Evolutionary conservation across 2,888 invertebrate genomes (phyloP), one percentile per base, ranked within the genome.

Genomic region (Aporophyla lueneburgensis): DNA sequence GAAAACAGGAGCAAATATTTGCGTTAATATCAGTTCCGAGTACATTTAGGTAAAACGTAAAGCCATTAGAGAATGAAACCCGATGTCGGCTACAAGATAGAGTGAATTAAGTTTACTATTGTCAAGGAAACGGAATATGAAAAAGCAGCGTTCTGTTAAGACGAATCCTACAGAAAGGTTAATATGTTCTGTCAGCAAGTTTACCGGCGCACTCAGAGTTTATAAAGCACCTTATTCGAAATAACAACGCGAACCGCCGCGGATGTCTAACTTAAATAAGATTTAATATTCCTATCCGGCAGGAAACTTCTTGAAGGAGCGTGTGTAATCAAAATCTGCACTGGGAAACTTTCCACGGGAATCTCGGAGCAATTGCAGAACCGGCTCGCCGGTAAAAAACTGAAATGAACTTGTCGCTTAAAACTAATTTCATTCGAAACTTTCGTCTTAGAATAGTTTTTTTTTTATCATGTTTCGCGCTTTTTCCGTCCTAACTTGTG

Each of bases 281-380:
- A 96, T 96, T 96, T 96, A 96, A 96, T 96, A 96, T 96, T 96
- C 96, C 93, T 94, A 96, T 95, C 96, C 94, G 91, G 90, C 93
- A 94, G 93, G 93, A 95, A 96, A 94, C 95, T 96, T 94, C 92
- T 92, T 93, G 93, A 94, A 95, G 94, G 93, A 96, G 96, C 95
- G 96, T 96, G 93, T 96, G 96, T 96, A 96, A 96, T 96, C 96
- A 96, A 96, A 96, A 96, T 95, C 95, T 95, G 95, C 95, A 95
- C 91, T 92, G 93, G 88, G 89, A 92, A 96, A 96, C 93, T 96
- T 96, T 94, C 91, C 84, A 91, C 93, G 91, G 92, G 94, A 95
- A 94, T 94, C 95, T 94, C 91, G 92, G 85, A 93, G 95, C 95
- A 94, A 94, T 95, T 92, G 95, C 94, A 94, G 93, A 92, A 92